Conservation (phyloP, 2,888 invertebrate species). For the Epistrophella euchroma region DNA sequence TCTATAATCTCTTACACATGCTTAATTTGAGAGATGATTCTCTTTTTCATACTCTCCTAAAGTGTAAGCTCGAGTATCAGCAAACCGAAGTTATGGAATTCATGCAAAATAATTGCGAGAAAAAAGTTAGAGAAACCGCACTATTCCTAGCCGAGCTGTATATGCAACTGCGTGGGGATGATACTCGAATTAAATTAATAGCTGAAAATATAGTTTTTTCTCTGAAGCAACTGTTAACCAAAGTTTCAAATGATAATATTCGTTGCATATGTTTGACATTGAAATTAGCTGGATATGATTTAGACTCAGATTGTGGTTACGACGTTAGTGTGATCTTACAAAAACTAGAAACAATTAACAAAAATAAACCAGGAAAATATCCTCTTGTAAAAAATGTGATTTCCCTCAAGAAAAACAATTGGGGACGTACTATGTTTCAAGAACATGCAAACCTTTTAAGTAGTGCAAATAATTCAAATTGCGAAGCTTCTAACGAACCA, state of each 20-base stretch:
- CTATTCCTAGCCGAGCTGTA: conserved; percentile 94
- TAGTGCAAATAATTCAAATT: conserved; percentile 77
- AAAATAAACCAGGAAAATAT: conserved; percentile 81
- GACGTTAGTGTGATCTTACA: conserved; percentile 81
- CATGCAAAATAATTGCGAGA: conserved; percentile 82
- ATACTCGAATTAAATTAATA: conserved; percentile 82
- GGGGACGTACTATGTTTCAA: conserved; percentile 81
- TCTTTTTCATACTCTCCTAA: conserved; percentile 86
- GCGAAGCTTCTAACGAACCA: conserved; percentile 84
- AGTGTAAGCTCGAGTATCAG: conserved; percentile 84
- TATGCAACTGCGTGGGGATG: conserved; percentile 87
- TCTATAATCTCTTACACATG: conserved; percentile 91
- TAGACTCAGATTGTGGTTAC: conserved; percentile 82
- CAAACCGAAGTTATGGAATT: conserved; percentile 85
- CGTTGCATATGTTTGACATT: conserved; percentile 93
- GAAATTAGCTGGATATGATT: conserved; percentile 83
- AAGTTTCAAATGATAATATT: conserved; percentile 89
- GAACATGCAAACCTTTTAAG: conserved; percentile 66
- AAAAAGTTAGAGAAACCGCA: conserved; percentile 88
- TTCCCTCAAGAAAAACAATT: conserved; percentile 82
- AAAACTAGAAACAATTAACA: conserved; percentile 79
- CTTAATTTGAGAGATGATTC: conserved; percentile 83
- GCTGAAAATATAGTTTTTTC: conserved; percentile 89
- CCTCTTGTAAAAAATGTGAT: conserved; percentile 82
- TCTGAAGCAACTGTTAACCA: conserved; percentile 87